phyloP scores from a whole-genome alignment of 2,113 vertebrate species.

The Pycnonotus jocosus region DNA sequence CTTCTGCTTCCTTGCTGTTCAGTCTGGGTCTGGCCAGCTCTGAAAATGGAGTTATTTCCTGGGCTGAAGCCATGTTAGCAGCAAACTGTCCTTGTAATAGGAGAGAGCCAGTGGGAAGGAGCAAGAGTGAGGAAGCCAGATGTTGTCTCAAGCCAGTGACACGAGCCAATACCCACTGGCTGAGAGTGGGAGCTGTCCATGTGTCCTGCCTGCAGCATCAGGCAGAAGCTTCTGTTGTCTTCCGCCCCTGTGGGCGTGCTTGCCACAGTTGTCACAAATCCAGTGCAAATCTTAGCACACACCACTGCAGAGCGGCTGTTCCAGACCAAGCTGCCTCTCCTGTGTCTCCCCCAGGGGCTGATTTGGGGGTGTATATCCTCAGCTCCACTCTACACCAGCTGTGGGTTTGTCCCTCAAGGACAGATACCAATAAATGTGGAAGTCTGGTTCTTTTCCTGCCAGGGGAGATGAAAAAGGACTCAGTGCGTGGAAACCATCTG shows the following conservation, averaged over 20 bases:
- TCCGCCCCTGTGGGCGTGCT: neutral
- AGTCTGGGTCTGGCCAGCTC: neutral
- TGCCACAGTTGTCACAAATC: neutral
- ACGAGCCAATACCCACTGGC: conserved; percentile 23
- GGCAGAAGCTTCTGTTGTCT: conserved; percentile 36
- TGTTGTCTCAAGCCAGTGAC: conserved; percentile 25
- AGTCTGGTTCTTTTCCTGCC: neutral
- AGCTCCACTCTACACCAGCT: neutral
- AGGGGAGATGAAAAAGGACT: neutral
- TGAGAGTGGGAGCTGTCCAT: neutral
- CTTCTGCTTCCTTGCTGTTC: neutral
- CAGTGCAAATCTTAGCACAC: neutral
- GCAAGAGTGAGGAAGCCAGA: neutral
- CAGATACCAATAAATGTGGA: neutral
- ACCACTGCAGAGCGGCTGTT: neutral
- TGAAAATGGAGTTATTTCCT: conserved; percentile 22
- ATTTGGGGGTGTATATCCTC: neutral
- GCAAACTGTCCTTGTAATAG: neutral
- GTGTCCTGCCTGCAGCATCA: conserved; percentile 23
- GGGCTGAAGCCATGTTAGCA: neutral
- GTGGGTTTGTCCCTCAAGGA: neutral
- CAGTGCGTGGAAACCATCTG: neutral
- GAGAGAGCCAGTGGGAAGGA: neutral
- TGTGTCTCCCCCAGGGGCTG: rapidly evolving
- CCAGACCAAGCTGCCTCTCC: neutral